Conservation (phyloP, 2,888 invertebrate genomes). For the Meta bourneti region DNA sequence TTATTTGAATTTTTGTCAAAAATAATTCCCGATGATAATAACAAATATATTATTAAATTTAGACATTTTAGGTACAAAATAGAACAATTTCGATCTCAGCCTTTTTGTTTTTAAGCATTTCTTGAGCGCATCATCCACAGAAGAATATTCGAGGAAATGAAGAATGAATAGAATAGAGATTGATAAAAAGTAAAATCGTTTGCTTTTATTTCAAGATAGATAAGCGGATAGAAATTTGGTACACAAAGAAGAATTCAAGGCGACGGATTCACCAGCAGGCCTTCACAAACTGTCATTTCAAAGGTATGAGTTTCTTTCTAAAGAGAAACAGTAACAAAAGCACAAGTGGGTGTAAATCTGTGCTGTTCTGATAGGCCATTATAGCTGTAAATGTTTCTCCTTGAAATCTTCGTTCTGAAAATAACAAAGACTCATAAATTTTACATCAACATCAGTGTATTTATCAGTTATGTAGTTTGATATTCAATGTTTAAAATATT, state of each 20-base stretch:
- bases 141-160: background rate
- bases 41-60: no score
- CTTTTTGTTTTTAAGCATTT: no score
- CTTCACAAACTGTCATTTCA: conserved; percentile 34
- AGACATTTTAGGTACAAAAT: no score
- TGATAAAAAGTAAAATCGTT: conserved; percentile 71
- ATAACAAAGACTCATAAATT: background rate
- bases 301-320: background rate
- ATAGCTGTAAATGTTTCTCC: conserved; percentile 57
- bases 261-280: conserved; percentile 34
- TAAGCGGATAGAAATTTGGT: conserved; percentile 62
- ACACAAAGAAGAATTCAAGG: conserved; percentile 66
- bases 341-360: background rate
- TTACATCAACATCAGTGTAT: no score
- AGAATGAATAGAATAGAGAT: conserved; percentile 40
- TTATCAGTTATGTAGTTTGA: no score
- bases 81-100: no score
- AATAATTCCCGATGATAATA: no score
- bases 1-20: no score
- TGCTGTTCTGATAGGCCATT: conserved; percentile 23
- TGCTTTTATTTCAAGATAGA: conserved; percentile 68
- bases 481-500: no score
- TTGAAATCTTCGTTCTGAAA: conserved; percentile 69
- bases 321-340: conserved; percentile 1
- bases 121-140: background rate